Percentiles rank a stretch among this genome's conserved stretches.
Conservation (phyloP, 2,797 vertebrate genomes). For the Sebastes aleutianus region DNA sequence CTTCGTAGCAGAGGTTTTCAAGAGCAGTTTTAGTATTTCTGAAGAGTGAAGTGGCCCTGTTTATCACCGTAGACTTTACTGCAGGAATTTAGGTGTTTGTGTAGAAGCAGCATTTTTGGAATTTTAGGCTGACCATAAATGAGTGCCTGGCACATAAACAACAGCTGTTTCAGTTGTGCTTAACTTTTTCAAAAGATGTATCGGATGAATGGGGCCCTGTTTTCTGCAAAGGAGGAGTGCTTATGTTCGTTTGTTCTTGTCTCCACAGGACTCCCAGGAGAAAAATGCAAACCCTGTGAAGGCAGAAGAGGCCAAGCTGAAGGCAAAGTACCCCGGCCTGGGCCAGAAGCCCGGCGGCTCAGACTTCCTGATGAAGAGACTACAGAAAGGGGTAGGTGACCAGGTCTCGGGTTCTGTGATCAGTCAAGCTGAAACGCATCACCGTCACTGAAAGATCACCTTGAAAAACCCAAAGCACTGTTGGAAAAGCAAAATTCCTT, state of each 20-base stretch:
- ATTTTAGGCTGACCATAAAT: not conserved
- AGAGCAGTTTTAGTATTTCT: not conserved
- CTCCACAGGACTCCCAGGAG: slow-evolving; percentile 88
- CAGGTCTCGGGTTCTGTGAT: not conserved
- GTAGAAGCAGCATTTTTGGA: not conserved
- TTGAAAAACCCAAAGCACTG: not conserved
- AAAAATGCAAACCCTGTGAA: slow-evolving; percentile 89
- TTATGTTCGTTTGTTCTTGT: slow-evolving; percentile 16
- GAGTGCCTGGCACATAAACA: slow-evolving; percentile 16
- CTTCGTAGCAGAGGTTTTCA: slow-evolving; percentile 2
- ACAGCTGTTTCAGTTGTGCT: slow-evolving; percentile 17
- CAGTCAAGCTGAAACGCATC: not conserved
- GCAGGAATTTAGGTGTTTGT: not conserved
- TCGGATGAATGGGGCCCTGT: not conserved
- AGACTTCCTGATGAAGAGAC: slow-evolving; percentile 96
- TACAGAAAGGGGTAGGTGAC: slow-evolving; percentile 91
- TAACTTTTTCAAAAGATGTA: not conserved
- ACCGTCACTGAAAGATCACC: not conserved
- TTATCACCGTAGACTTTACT: not conserved
- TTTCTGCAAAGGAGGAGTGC: slow-evolving; percentile 2
- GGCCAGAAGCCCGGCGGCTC: slow-evolving; percentile 94
- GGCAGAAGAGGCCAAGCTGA: slow-evolving; percentile 93
- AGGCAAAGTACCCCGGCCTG: slow-evolving; percentile 92
- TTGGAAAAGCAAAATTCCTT: not conserved
- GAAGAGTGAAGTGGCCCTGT: not conserved